Evolutionary conservation across 2,113 vertebrate species (phyloP), one percentile per base, ranked within the genome.

Genomic region (Oryzias woworae): DNA sequence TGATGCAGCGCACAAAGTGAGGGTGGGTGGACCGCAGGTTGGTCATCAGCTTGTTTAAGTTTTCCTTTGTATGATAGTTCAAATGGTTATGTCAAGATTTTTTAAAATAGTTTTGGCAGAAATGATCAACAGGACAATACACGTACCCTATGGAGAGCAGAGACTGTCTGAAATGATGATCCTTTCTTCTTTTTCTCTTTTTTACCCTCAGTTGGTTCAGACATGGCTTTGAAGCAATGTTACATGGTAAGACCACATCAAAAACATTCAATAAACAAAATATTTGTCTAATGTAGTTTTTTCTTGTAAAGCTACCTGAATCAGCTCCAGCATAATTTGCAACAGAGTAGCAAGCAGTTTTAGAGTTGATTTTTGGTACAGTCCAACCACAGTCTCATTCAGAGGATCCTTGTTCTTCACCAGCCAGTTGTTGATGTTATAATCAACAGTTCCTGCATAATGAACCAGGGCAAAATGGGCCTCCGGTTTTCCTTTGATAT

Each of bases 31-130:
- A 93, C 75, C 93, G 92, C 67, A 97, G 75, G 84, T 97, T 97
- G 86, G 95, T 92, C 96, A 97, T 97, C 80, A 97, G 84, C 80
- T 97, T 97, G 89, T 97, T 98, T 72, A 97, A 85, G 75, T 98
- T 98, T 36, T 36, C 31, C 31, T 96, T 81, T 60, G 62, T 58
- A 15, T 18, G 1, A 20, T 18, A 3, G 59, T 20, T 1, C 3
- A 79, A 46, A 57, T 2, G 51, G 65, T 43, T 31, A 41, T 17
- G 47, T 28, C 15, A 10, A 15, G 5, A 4, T 18, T 12, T 5
- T 88, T 91, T 15, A 52, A 14, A 0, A 1, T 17, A 3, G 45
- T 4, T 45, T 51, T 7, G 0, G 4, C 24, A 18, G 66, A 42
- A 36, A 41, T 2, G 5, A 53, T 26, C 7, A 26, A 53, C 14